Evolutionary conservation across 1,140 invertebrate species (phyloP).

Genomic region (Lutraria rhynchaena): DNA sequence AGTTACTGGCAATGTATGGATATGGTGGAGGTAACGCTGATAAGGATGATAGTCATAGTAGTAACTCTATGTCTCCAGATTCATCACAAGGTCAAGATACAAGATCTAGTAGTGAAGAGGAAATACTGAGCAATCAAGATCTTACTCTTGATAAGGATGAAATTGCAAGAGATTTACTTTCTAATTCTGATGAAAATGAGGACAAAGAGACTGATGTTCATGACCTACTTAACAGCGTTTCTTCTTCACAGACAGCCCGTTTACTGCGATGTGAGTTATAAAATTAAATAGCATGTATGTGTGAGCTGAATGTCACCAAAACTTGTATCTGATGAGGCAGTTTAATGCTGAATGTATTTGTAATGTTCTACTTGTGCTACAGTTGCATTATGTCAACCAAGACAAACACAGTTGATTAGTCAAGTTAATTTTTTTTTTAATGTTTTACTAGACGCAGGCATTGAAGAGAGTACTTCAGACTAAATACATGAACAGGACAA

Average conservation of each 20-base stretch:
- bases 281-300: slow-evolving; percentile 12
- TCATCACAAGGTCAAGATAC: slow-evolving; percentile 81
- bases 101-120: slow-evolving; percentile 84
- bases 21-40: slow-evolving; percentile 79
- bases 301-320: no score
- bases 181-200: slow-evolving; percentile 78
- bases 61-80: slow-evolving; percentile 80
- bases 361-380: no score
- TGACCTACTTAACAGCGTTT: slow-evolving; percentile 80
- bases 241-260: slow-evolving; percentile 77
- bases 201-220: slow-evolving; percentile 78
- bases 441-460: no score
- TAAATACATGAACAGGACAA: no score
- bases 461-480: no score
- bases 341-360: background rate
- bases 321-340: background rate
- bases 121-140: slow-evolving; percentile 83
- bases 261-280: slow-evolving; percentile 83
- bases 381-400: no score
- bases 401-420: no score
- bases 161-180: slow-evolving; percentile 79
- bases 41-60: slow-evolving; percentile 5
- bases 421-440: no score
- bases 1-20: slow-evolving; percentile 94
- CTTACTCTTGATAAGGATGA: slow-evolving; percentile 84